Evolutionary conservation across 1,140 invertebrate species (phyloP), one percentile per base, ranked within the genome.

Genomic region (Diploscapter pachys): DNA sequence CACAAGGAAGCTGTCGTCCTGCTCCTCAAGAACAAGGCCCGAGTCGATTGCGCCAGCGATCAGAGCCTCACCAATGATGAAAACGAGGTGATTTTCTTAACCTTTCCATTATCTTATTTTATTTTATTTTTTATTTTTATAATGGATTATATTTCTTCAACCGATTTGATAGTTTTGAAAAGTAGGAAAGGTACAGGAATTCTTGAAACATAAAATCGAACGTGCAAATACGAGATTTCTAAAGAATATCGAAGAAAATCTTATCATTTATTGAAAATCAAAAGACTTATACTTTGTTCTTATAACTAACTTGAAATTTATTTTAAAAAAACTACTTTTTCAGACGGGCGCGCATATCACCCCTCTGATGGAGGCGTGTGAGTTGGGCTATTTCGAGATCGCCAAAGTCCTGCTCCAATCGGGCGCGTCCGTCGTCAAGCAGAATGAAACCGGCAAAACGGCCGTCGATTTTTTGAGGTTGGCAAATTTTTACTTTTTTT

Each of bases 291-390:
- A 31, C 31, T 31, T 31, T 0, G 31, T 31, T 31, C 31, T 31
- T 31, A 31, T 31, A 31, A 31, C 31, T 31, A 31, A 31, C 31
- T 31, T 31, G 31, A 31, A 31, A 31, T 31, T 31, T 31, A 31
- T 31, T 31, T 31, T 0, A 68, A n/a, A 5, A 11, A 68, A 6
- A 50, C 8, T 64, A 64, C 8, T 50, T 48, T 8, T 64, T 8
- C 13, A 68, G 66, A 54, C 50, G 5, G 66, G 66, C 6, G 66
- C 52, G 11, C 13, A 55, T 55, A 68, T 68, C 6, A 68, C 66
- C 6, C 66, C 66, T 5, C 48, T 68, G 51, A 68, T 68, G 66
- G 66, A 68, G 11, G 66, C 52, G 5, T 54, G 48, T 6, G 66
- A n/a, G 66, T 55, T 68, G 48, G 11, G 11, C 31, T 52, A 55